Conservation (phyloP, 1,140 invertebrate species). For the Drosophila murphyi region DNA sequence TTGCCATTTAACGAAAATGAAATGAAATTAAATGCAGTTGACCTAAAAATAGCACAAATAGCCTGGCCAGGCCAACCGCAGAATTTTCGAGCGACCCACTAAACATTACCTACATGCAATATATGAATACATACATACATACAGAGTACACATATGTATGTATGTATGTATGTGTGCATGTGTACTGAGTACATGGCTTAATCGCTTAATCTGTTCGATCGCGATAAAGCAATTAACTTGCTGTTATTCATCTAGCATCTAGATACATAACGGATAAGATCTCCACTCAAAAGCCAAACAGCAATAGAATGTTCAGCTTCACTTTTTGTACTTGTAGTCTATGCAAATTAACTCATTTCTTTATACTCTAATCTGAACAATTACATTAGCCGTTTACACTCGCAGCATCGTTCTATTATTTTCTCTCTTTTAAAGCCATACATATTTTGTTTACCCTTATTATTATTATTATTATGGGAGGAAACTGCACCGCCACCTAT, state of each 20-base stretch:
- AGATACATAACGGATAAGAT: slow-evolving; percentile 3
- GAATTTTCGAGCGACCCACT: slow-evolving; percentile 33
- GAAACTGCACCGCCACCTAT: too few species aligned
- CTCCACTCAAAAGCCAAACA: neutral
- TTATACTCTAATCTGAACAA: neutral
- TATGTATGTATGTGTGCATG: neutral
- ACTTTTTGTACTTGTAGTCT: neutral
- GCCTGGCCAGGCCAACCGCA: slow-evolving; percentile 8
- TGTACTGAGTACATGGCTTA: neutral
- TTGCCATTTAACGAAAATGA: slow-evolving; percentile 67
- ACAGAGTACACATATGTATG: neutral
- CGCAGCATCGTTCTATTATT: too few species aligned
- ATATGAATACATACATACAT: neutral
- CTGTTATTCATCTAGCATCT: slow-evolving; percentile 9
- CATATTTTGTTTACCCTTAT: neutral
- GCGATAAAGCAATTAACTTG: slow-evolving; percentile 29
- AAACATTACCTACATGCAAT: slow-evolving; percentile 11
- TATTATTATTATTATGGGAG: too few species aligned
- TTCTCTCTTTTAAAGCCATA: neutral
- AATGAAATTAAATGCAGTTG: slow-evolving; percentile 78
- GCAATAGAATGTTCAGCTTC: neutral
- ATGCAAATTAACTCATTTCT: neutral
- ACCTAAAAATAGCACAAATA: slow-evolving; percentile 69
- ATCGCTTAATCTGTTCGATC: slow-evolving; percentile 24
- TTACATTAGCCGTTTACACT: neutral